phyloP scores from a whole-genome alignment of 2,888 invertebrate genomes.

The Caenorhabditis doughertyi region DNA sequence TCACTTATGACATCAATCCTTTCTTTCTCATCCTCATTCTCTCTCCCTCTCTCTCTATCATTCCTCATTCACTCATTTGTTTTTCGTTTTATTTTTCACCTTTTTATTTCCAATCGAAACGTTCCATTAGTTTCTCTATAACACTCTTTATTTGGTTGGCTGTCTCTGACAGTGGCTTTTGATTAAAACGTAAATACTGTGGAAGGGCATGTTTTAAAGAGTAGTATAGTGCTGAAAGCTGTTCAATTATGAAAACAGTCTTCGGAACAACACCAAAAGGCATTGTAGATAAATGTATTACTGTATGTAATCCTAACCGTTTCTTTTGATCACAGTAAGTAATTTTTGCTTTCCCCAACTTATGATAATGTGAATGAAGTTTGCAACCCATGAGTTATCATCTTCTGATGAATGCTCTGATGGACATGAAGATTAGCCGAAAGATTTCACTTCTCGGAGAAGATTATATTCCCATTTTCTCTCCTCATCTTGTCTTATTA shows the following conservation, averaged over 20 bases:
- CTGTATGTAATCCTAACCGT: too few species aligned
- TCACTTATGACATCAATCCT: conserved; percentile 39
- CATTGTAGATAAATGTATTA: too few species aligned
- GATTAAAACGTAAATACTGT: background rate
- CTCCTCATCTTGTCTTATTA: background rate
- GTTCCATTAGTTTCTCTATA: conserved; percentile 11
- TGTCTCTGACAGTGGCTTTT: too few species aligned
- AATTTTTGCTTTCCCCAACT: too few species aligned
- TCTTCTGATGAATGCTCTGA: background rate
- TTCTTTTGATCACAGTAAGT: too few species aligned
- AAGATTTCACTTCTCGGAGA: background rate
- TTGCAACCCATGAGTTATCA: background rate
- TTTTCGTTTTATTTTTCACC: conserved; percentile 9
- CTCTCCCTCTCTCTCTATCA: conserved; percentile 12
- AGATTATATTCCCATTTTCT: background rate
- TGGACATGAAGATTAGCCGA: conserved; percentile 1
- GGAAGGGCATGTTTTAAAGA: background rate
- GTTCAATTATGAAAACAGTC: too few species aligned
- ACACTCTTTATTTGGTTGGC: background rate
- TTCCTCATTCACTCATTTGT: conserved; percentile 28
- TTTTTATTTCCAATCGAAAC: conserved; percentile 10
- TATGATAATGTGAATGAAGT: too few species aligned
- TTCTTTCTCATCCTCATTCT: background rate
- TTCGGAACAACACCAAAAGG: too few species aligned
- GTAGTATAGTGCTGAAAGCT: too few species aligned